Base-by-base conservation (phyloP, 2,888 invertebrate genomes). In the Noctua pronuba region DNA sequence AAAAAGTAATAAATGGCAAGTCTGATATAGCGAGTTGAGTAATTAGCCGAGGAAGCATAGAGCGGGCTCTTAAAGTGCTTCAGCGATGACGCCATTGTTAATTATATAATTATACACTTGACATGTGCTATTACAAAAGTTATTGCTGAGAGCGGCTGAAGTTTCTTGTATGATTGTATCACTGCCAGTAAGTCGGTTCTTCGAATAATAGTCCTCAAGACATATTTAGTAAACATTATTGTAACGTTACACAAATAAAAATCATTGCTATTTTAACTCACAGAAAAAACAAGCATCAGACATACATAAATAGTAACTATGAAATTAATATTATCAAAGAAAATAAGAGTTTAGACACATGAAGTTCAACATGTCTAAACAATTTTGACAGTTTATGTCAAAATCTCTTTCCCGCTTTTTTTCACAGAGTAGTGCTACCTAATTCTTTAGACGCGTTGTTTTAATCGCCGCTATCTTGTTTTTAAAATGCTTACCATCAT, bases 31-130 rank as follows among this genome's bases (percentile, higher is more conserved):
- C 55, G 49, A 31, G 58, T 41, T 71, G 44, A 60, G 64, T 79
- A 74, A 79, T 75, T 79, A 67, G 46, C 44, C 68, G 60, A 70
- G 52, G 70, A 74, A 73, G 68, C 68, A 66, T 18, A 65, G 68
- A 62, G n/a, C 55, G 67, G 49, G 38, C 69, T 72, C 71, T 60
- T 64, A 35, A 64, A 77, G 52, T 58, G 75, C 73, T 81, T 67
- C 70, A 71, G 46, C 16, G 78, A 84, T 84, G 84, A 84, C 79
- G 70, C 71, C 73, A 74, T 73, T 69, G 75, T 76, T 74, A 79
- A 76, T 82, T 84, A 79, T 79, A 76, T 82, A 75, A 82, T 79
- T 79, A 76, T 73, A 82, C 73, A 71, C 75, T 84, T 71, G 82
- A 78, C 78, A 84, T 78, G 75, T 77, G 69, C n/a, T 77, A 74